Evolutionary conservation across 2,888 invertebrate species (phyloP), one percentile per base, ranked within the genome.

Genomic region (Nomada ferruginata): DNA sequence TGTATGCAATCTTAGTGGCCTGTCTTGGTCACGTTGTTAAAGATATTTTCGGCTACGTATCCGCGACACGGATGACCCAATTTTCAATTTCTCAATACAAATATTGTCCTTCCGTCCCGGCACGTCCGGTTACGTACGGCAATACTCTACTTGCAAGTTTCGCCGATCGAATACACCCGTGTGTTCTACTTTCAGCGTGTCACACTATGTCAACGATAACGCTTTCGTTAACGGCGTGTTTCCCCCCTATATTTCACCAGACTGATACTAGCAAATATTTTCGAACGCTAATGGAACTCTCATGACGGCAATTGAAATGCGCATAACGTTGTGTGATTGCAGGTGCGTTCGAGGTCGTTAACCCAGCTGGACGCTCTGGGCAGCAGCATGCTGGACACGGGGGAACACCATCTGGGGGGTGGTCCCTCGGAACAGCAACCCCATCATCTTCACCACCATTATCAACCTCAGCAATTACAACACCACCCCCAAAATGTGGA

Each of bases 321-420:
- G 23, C 2, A n/a, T 13, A 20, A 20, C n/a, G 1, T 13, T n/a
- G 47, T 64, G 26, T 64, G 76, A 64, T 88, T 87, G 18, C 94
- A 96, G 96, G 95, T 96, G 90, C 96, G 96, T 92, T 96, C 96
- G 84, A 95, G 96, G 92, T 96, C 96, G 93, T 94, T 96, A 91
- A 96, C 96, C 86, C 96, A 96, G 93, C 94, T 96, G 93, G 96
- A 96, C 94, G 95, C 95, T 86, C 94, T 96, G 91, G 96, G 96
- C 91, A 94, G 95, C 86, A 92, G 90, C 79, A 92, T 93, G 93
- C 89, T 93, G 88, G 92, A 93, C 82, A 90, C 92, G 63, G 91
- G 91, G 72, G 93, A 93, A 47, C 92, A 93, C 78, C 89, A 90
- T 87, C 86, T 92, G 76, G 90, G 90, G 60, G 82, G 90, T 73